phyloP scores from a whole-genome alignment of 2,888 invertebrate species.

The Toxonevra muliebris region DNA sequence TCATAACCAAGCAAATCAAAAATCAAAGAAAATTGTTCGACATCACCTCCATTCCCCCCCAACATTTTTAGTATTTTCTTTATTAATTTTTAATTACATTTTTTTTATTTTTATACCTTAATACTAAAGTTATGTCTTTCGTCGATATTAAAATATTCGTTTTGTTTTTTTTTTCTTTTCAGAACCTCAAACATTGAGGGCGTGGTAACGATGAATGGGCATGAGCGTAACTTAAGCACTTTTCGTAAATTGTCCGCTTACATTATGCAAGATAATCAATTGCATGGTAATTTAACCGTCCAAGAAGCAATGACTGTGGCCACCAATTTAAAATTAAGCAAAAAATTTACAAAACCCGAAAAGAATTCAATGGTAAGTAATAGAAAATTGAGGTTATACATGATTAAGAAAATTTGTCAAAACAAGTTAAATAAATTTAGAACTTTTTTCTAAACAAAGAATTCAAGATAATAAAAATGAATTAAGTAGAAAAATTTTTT shows the following conservation, averaged over 20 bases:
- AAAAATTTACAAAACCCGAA: slow-evolving; percentile 73
- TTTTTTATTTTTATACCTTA: not conserved
- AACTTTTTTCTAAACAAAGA: too few relatives aligned
- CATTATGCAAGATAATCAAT: slow-evolving; percentile 94
- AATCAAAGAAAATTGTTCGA: too few relatives aligned
- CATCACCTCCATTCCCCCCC: too few relatives aligned
- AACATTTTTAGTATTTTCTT: too few relatives aligned
- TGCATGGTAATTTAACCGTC: slow-evolving; percentile 91
- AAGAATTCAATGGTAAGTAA: slow-evolving; percentile 85
- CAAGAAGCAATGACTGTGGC: slow-evolving; percentile 95
- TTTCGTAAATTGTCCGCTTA: slow-evolving; percentile 95
- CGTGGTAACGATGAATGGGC: slow-evolving; percentile 85
- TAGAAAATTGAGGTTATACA: not conserved
- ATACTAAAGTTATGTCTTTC: not conserved
- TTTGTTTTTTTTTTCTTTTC: slow-evolving; percentile 47
- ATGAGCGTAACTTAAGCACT: slow-evolving; percentile 81
- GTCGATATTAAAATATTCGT: not conserved
- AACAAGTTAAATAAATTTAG: too few relatives aligned
- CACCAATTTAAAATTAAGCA: slow-evolving; percentile 86
- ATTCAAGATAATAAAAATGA: too few relatives aligned
- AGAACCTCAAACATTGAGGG: slow-evolving; percentile 85
- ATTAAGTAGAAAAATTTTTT: too few relatives aligned
- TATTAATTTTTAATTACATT: not conserved
- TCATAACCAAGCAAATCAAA: too few relatives aligned
- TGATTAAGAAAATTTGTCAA: too few relatives aligned